Evolutionary conservation across 2,888 invertebrate genomes (phyloP), one percentile per base, ranked within the genome.

Genomic region (Alviniconcha strummeri): DNA sequence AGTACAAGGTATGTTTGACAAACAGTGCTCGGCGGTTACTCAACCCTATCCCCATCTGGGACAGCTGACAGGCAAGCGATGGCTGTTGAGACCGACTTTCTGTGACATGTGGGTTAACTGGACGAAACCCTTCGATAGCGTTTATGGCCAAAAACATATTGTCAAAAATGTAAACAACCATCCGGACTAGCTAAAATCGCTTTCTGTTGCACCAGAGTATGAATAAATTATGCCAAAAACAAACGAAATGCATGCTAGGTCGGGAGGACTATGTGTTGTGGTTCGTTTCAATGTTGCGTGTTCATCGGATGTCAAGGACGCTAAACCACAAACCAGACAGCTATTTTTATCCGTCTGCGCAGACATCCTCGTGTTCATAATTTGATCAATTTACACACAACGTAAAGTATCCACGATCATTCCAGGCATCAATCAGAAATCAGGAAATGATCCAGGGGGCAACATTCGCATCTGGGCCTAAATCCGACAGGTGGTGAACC

Each of bases 401-500:
- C 60, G 15, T 7, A 60, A 60, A 36, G 77, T 36, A 57, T n/a
- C 17, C 19, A 36, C 11, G 13, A 60, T 15, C 36, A 36, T 15
- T 15, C 36, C 15, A 60, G n/a, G 60, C 77, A 17, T 56, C n/a
- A 60, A 36, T 60, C 55, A 36, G 4, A 19, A 77, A 77, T 56
- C 13, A 60, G 6, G 13, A 77, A 77, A 77, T 77, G n/a, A 36
- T 15, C 36, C 55, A 77, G 36, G n/a, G 77, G 77, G 56, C 82
- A 67, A 69, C 77, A 82, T 82, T 82, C 82, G 69, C 82, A 82
- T 69, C 64, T 69, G 82, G 82, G 82, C 76, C 82, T 64, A 76
- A 82, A 75, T 82, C 82, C 82, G 76, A 82, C 82, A 82, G 82
- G 82, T 82, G 82, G 82, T 82, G 82, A 76, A 77, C 76, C 75